phyloP scores from a whole-genome alignment of 2,888 invertebrate species.

The Drosophila parthenogenetica region DNA sequence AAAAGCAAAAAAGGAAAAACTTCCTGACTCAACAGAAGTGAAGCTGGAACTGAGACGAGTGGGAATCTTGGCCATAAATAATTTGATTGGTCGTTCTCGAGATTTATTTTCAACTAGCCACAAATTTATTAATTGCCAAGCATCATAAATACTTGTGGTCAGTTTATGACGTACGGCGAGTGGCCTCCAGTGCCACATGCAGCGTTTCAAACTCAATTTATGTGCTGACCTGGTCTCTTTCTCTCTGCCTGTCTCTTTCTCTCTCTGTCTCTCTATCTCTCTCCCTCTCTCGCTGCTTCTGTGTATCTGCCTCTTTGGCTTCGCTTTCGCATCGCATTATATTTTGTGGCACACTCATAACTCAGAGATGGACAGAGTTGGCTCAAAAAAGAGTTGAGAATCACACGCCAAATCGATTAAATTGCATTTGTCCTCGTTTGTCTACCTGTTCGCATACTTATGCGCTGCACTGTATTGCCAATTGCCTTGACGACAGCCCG shows the following conservation, averaged over 20 bases:
- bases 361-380: constrained; percentile 43
- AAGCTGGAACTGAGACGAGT: constrained; percentile 8
- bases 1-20: constrained; percentile 17
- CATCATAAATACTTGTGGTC: constrained; percentile 70
- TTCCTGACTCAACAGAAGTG: constrained; percentile 12
- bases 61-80: constrained; percentile 46
- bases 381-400: constrained; percentile 21
- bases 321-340: constrained; percentile 63
- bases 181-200: constrained; percentile 48
- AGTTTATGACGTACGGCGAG: constrained; percentile 81
- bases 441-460: constrained; percentile 40
- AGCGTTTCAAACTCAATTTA: constrained; percentile 41
- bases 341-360: constrained; percentile 77
- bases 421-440: constrained; percentile 30
- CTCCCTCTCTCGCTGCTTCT: too few relatives aligned
- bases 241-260: background rate
- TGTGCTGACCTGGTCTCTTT: constrained; percentile 26
- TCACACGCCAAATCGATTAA: constrained; percentile 67
- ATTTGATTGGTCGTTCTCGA: constrained; percentile 52
- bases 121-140: constrained; percentile 83
- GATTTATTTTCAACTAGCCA: constrained; percentile 72
- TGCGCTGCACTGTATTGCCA: constrained; percentile 28
- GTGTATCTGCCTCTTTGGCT: constrained; percentile 1
- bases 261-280: background rate
- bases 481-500: constrained; percentile 38